phyloP scores from a whole-genome alignment of 2,113 vertebrate species.

The Larimichthys crocea region DNA sequence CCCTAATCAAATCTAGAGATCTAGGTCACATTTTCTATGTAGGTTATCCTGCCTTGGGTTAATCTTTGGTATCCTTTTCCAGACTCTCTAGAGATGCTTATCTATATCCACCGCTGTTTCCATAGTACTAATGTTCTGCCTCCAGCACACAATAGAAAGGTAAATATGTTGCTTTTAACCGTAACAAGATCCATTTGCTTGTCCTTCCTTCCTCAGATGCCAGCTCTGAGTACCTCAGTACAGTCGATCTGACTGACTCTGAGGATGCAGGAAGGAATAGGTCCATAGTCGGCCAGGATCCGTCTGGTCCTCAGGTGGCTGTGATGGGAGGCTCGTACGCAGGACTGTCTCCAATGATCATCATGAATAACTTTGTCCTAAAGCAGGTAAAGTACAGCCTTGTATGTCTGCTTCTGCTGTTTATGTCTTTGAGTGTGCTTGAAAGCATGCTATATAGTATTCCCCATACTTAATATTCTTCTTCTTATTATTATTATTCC shows the following conservation, averaged over 20 bases:
- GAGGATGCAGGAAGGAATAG: conserved; percentile 85
- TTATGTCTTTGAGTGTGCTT: background rate
- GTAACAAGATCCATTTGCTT: conserved; percentile 32
- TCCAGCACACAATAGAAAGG: conserved; percentile 1
- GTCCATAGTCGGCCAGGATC: conserved; percentile 62
- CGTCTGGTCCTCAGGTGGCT: conserved; percentile 71
- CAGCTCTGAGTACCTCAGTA: conserved; percentile 89
- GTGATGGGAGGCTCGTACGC: conserved; percentile 82
- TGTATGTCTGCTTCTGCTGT: conserved; percentile 11
- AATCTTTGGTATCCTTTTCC: conserved; percentile 47
- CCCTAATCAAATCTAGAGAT: conserved; percentile 54
- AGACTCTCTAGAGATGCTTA: conserved; percentile 15
- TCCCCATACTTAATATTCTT: too few relatives aligned
- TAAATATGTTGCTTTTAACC: conserved; percentile 23
- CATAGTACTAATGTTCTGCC: conserved; percentile 10
- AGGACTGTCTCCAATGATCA: conserved; percentile 87
- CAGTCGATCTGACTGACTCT: conserved; percentile 88
- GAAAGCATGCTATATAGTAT: too few relatives aligned
- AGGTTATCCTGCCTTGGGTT: conserved; percentile 24
- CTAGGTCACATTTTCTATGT: conserved; percentile 61
- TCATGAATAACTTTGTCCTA: conserved; percentile 92
- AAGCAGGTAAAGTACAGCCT: conserved; percentile 85
- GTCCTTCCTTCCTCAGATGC: conserved; percentile 82
- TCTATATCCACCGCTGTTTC: conserved; percentile 52
- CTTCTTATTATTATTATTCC: too few relatives aligned